Evolutionary conservation across 1,140 invertebrate species (phyloP), one percentile per base, ranked within the genome.

Genomic region (Drosophila bifasciata): DNA sequence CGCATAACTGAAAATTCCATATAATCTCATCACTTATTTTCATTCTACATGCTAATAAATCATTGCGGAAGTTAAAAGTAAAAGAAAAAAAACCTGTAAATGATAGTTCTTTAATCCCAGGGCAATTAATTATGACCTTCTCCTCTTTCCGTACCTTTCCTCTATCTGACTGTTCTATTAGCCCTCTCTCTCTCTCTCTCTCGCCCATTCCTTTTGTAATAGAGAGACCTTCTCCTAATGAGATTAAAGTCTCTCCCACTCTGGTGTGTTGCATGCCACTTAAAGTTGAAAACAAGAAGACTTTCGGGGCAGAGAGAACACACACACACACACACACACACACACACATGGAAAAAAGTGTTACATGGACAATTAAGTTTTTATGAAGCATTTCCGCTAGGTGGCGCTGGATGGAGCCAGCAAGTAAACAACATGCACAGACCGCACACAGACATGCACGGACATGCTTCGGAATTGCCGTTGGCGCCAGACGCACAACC

Each of bases 361-460:
- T 85, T 85, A 73, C 72, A 85, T 72, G 80, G 72, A 85, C 80
- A 85, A 85, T 85, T 85, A 85, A 86, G 80, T 84, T 85, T 85
- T 86, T 85, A 85, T 85, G 81, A 76, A 85, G 78, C 76, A 85
- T 79, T 85, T 85, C 76, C 81, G 76, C 58, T 86, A 85, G 80
- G 76, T 86, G 81, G 80, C 81, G 81, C 72, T 76, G 59, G 61
- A 13, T 11, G 11, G 32, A 32, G 71, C 61, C 28, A 70, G 63
- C 76, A 55, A 72, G 71, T 60, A 63, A 84, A 51, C 76, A 84
- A 77, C 75, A 45, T 46, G 49, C 53, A 79, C 60, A 73, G 68
- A 58, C 57, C 46, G 50, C 48, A 52, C 43, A 44, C 44, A 52
- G 8, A 28, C 41, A 43, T 8, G 46, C 41, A 13, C 8, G 45